Base-by-base conservation (phyloP, 2,797 vertebrate species). In the Salarias fasciatus region DNA sequence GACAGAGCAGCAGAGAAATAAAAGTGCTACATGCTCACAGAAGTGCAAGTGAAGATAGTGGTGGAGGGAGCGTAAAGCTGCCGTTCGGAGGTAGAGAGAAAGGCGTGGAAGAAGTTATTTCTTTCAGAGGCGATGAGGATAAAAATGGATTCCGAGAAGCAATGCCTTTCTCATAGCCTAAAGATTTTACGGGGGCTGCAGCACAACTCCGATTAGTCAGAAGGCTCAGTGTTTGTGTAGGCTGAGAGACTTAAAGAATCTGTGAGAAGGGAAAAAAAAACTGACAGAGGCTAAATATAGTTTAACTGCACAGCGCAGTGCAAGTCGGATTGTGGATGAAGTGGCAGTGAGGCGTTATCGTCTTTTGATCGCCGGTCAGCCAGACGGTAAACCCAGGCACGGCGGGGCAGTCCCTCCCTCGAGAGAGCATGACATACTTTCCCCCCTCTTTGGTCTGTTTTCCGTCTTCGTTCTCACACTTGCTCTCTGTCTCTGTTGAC, bases 401-500 rank as follows among this genome's bases (percentile, higher is more conserved):
- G 57, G 35, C 47, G 38, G 61, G 79, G 54, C 31, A 13, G 38
- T 51, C 63, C 44, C 55, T 82, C 81, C 54, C 50, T 55, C 9
- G 29, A 80, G 67, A 75, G 78, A 59, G 54, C 65, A 38, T 62
- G 75, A 78, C 70, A 77, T 82, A 77, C 69, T 87, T 75, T 75
- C 72, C 56, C 50, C 72, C 70, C 74, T 66, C 72, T 72, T 64
- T 69, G 41, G 36, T 82, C 67, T 68, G 64, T 74, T 79, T 83
- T 61, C 84, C 71, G 77, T 77, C 70, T 72, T 47, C 52, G 69
- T 50, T 47, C 69, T 78, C 76, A 68, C 78, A 62, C 65, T 75
- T 66, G 52, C 55, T 59, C 69, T 63, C 67, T 60, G 69, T 84
- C 71, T 82, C 63, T 35, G 46, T 41, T 87, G 86, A 87, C 86